A percentile compares a stretch with the other conserved stretches of the same genome.
Conservation (phyloP, 2,888 invertebrate species). For the Cheilosia scutellata region DNA sequence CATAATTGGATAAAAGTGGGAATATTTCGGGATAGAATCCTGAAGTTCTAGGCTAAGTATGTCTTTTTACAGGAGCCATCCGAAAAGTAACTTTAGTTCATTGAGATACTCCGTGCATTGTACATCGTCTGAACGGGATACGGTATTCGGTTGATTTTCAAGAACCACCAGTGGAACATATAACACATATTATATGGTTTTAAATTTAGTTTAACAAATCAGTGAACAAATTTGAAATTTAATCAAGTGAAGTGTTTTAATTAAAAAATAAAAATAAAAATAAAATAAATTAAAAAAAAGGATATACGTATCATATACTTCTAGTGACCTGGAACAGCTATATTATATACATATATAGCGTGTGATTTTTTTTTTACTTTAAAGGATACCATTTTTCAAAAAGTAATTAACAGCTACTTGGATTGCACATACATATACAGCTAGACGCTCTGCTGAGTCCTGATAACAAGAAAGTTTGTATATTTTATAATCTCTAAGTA, state of each 20-base stretch:
- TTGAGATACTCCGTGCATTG: conserved; percentile 79
- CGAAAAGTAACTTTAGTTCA: conserved; percentile 79
- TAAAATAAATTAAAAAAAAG: conserved; percentile 6
- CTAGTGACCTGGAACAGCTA: conserved; percentile 34
- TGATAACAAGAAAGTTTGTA: conserved; percentile 46
- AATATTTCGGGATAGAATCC: conserved; percentile 75
- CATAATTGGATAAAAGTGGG: conserved; percentile 50
- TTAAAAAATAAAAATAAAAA: conserved; percentile 3
- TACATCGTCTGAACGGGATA: conserved; percentile 75
- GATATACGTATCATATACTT: conserved; percentile 15
- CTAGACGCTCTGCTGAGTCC: conserved; percentile 35
- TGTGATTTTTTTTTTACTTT: not conserved
- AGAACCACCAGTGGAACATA: conserved; percentile 31
- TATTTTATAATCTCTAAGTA: conserved; percentile 52
- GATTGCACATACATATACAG: conserved; percentile 24
- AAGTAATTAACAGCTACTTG: conserved; percentile 6
- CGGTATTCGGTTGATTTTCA: conserved; percentile 40
- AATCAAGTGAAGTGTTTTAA: conserved; percentile 5
- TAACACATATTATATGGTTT: conserved; percentile 4
- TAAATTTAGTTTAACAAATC: conserved; percentile 1
- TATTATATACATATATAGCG: conserved; percentile 1
- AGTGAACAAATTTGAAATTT: not conserved
- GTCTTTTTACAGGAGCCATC: conserved; percentile 78
- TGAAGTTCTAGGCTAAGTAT: conserved; percentile 57
- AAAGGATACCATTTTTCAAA: not conserved